These are phyloP conservation scores for Bombus turneri DNA, from an alignment of 1,140 invertebrate species.

Conservation along the genomic window DNA sequence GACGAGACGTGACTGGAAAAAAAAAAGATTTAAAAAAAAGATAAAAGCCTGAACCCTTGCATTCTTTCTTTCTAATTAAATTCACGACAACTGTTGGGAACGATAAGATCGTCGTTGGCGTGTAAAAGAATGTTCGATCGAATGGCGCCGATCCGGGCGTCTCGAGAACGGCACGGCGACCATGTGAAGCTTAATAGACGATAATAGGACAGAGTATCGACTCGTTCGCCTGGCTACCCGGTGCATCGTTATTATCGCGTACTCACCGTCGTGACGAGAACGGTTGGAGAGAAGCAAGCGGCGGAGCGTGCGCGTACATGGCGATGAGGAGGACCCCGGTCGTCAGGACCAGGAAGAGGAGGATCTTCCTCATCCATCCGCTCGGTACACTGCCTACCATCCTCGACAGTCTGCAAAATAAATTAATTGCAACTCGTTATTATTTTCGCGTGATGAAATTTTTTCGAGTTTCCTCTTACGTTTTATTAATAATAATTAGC, in stretches of 20 bases:
- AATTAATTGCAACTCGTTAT: not conserved
- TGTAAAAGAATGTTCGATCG: not conserved
- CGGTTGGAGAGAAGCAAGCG: conserved; percentile 78
- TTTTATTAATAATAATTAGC: not conserved
- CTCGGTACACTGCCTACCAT: conserved; percentile 81
- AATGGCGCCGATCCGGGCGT: not conserved
- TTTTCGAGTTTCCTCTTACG: not conserved
- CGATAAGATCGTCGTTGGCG: not conserved
- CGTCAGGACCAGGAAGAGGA: conserved; percentile 82
- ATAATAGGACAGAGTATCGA: conserved; percentile 10
- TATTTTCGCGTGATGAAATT: not conserved
- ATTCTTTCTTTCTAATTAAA: conserved; percentile 6
- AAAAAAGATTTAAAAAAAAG: not conserved
- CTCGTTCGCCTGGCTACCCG: not conserved
- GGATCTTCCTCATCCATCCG: conserved; percentile 82
- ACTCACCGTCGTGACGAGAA: conserved; percentile 78
- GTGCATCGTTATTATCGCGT: not conserved
- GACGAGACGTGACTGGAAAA: not conserved
- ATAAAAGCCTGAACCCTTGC: not conserved
- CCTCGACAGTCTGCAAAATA: conserved; percentile 74
- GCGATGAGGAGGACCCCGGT: conserved; percentile 82
- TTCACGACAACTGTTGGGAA: not conserved
- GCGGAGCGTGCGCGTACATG: conserved; percentile 82
- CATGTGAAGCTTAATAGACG: conserved; percentile 8
- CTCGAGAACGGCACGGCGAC: not conserved